Evolutionary conservation across 1,140 invertebrate species (phyloP).

Genomic region (Littorina saxatilis): DNA sequence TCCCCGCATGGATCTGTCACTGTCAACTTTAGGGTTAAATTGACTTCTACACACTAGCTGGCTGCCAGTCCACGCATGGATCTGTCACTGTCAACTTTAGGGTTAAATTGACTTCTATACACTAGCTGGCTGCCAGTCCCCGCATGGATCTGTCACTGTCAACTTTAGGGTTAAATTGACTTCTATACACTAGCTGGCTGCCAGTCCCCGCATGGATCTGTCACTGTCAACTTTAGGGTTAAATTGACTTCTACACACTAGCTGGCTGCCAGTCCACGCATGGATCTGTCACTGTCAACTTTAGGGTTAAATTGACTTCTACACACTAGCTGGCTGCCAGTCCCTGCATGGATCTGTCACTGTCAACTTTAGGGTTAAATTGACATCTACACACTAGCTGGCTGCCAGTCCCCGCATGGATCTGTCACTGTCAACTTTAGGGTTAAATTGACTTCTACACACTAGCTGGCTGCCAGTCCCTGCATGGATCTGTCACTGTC

Average conservation of each 20-base stretch:
- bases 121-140: not conserved
- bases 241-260: too few relatives aligned
- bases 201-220: too few relatives aligned
- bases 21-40: not conserved
- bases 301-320: not conserved
- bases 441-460: not conserved
- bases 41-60: not conserved
- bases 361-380: too few relatives aligned
- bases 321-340: not conserved
- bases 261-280: too few relatives aligned
- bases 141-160: not conserved
- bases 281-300: too few relatives aligned
- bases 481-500: too few relatives aligned
- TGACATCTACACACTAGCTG: too few relatives aligned
- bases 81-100: too few relatives aligned
- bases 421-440: not conserved
- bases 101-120: slow-evolving; percentile 77
- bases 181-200: not conserved
- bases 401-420: too few relatives aligned
- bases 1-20: not conserved
- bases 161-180: not conserved
- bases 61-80: too few relatives aligned
- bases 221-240: too few relatives aligned
- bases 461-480: not conserved
- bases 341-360: too few relatives aligned